Conservation (phyloP, 2,888 invertebrate genomes). For the Eupeodes luniger region DNA sequence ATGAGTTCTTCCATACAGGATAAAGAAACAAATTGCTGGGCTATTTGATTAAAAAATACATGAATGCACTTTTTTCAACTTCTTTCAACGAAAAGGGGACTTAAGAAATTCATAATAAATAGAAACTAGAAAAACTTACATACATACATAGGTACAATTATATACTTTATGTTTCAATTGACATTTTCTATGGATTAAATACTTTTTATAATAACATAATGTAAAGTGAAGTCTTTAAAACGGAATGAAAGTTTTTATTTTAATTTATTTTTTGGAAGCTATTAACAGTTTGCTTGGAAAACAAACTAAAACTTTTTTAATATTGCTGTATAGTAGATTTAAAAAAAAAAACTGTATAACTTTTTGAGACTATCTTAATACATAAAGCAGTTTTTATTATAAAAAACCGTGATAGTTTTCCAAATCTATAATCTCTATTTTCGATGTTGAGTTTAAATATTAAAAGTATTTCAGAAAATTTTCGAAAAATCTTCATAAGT, state of each 20-base stretch:
- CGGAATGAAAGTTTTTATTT: not conserved
- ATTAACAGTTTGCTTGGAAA: not conserved
- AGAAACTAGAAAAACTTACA: not conserved
- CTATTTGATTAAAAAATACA: constrained; percentile 16
- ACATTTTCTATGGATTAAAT: constrained; percentile 17
- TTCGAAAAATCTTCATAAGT: no score
- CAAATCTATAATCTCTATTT: no score
- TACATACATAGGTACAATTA: no score
- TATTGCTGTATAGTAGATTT: no score
- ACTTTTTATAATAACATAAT: not conserved
- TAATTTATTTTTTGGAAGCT: not conserved
- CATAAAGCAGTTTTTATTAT: no score
- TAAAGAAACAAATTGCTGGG: constrained; percentile 34
- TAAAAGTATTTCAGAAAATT: no score
- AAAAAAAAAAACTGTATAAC: no score
- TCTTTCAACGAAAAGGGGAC: constrained; percentile 1
- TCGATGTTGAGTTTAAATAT: no score
- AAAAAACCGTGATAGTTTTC: no score
- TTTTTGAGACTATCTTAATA: no score
- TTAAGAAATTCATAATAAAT: not conserved
- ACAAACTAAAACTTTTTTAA: not conserved
- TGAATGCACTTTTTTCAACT: not conserved
- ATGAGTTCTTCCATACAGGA: constrained; percentile 15
- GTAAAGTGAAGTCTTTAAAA: not conserved
- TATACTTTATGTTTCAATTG: not conserved